These are phyloP conservation scores for Drosophila gaucha DNA, from an alignment of 2,888 invertebrate genomes.

Conservation along the genomic window DNA sequence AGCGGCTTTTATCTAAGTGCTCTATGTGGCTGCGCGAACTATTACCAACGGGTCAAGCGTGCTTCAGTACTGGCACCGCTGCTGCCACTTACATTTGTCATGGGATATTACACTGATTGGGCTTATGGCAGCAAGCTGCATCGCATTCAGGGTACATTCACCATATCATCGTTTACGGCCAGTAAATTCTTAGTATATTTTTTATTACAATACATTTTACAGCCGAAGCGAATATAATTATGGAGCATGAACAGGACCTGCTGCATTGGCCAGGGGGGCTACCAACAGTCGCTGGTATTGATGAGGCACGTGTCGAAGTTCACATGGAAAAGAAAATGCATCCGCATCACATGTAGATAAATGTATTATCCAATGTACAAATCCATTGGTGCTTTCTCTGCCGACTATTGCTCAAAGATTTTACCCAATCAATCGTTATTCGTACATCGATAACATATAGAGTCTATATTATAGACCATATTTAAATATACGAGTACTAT, in stretches of 20 bases:
- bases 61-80: constrained; percentile 88
- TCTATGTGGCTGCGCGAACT: constrained; percentile 85
- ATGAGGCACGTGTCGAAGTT: constrained; percentile 87
- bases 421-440: neutral
- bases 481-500: neutral
- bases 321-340: constrained; percentile 89
- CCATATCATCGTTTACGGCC: neutral
- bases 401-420: neutral
- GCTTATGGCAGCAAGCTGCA: constrained; percentile 92
- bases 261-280: constrained; percentile 90
- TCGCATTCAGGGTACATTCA: constrained; percentile 88
- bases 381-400: neutral
- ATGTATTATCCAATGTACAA: neutral
- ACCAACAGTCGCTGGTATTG: constrained; percentile 90
- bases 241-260: constrained; percentile 89
- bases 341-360: constrained; percentile 85
- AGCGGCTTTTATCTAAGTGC: constrained; percentile 88
- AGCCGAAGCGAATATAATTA: constrained; percentile 92
- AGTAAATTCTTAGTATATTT: neutral
- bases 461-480: too few relatives aligned
- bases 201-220: neutral
- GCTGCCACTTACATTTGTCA: constrained; percentile 89
- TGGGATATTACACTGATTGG: constrained; percentile 90
- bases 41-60: constrained; percentile 88
- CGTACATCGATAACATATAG: neutral